A percentile compares a stretch with the other conserved stretches of the same genome.
phyloP scores from a whole-genome alignment of 2,888 invertebrate genomes.

The Conops quadrifasciatus region DNA sequence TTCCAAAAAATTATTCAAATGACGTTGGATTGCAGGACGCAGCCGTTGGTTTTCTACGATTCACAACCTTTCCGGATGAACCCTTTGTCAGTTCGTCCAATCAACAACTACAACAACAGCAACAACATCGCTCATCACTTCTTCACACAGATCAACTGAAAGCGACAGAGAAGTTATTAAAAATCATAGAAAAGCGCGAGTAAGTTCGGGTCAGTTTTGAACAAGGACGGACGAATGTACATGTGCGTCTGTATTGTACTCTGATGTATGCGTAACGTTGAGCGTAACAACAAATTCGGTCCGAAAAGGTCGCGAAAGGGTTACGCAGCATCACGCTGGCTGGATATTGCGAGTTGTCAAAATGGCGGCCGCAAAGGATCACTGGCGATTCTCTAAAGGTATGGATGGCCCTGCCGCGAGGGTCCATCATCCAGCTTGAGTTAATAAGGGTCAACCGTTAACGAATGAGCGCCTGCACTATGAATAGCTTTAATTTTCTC shows the following conservation, averaged over 20 bases:
- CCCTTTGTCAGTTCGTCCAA: background rate
- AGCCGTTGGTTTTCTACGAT: constrained; percentile 7
- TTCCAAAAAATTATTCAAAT: constrained; percentile 26
- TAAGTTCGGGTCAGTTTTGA: constrained; percentile 26
- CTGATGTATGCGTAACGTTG: background rate
- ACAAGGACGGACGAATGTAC: constrained; percentile 11
- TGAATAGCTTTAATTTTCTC: constrained; percentile 5
- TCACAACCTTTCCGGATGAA: constrained; percentile 3
- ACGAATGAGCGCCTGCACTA: background rate
- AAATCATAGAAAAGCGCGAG: background rate
- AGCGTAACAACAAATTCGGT: background rate
- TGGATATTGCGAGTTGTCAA: constrained; percentile 2
- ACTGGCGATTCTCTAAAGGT: constrained; percentile 10
- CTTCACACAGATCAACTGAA: background rate
- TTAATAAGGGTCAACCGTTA: constrained; percentile 22
- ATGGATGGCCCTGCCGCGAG: background rate
- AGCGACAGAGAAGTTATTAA: background rate
- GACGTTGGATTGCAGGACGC: constrained; percentile 21
- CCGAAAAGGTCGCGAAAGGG: background rate
- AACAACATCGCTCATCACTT: background rate
- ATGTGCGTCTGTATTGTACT: background rate
- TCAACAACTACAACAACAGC: background rate
- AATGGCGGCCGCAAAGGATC: constrained; percentile 18
- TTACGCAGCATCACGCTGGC: constrained; percentile 16
- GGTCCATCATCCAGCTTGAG: background rate